Base-by-base conservation (phyloP, 2,797 vertebrate genomes). In the Poliocrania exsul region DNA sequence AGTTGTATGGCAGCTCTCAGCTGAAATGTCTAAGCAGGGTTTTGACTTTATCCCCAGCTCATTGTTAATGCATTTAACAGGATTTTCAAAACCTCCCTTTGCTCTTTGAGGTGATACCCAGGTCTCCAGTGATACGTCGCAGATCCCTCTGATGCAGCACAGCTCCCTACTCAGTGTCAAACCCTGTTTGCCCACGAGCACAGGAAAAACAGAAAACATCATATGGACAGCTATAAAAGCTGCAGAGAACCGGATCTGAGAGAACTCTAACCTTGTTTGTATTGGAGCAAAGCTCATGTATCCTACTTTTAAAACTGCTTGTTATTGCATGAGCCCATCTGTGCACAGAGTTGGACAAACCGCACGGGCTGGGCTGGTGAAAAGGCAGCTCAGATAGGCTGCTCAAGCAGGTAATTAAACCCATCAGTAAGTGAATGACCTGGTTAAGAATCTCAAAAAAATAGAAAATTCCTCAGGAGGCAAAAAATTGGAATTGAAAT, bases 391-490 rank as follows among this genome's bases (percentile, higher is more conserved):
- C 74, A 50, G 81, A 44, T 31, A 35, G 0, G 5, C 73, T 50
- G 90, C 87, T 88, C 65, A 78, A 64, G 85, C 74, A 93, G 92
- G 88, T 95, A 93, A 92, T 92, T 93, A 87, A 93, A 95, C 77
- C 57, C 5, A 53, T 29, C 49, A 85, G 81, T 42, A 62, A 4
- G 28, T 47, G 88, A 95, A 50, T 95, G 94, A 97, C 89, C 86
- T 94, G 91, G 91, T 93, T 93, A 92, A 92, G 81, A 75, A 87
- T 91, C 88, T 93, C 90, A 94, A 91, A 86, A 91, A 94, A 96
- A 94, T 72, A 96, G 79, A 96, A 87, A 95, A 93, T 94, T 94
- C 93, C 93, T 94, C 93, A 94, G 94, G 84, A 94, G 91, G 95
- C 79, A 95, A 96, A 91, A 94, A 91, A 61, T 37, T 58, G 37